Evolutionary conservation across 2,113 vertebrate genomes (phyloP), one percentile per base, ranked within the genome.

Genomic region (Piaya cayana): DNA sequence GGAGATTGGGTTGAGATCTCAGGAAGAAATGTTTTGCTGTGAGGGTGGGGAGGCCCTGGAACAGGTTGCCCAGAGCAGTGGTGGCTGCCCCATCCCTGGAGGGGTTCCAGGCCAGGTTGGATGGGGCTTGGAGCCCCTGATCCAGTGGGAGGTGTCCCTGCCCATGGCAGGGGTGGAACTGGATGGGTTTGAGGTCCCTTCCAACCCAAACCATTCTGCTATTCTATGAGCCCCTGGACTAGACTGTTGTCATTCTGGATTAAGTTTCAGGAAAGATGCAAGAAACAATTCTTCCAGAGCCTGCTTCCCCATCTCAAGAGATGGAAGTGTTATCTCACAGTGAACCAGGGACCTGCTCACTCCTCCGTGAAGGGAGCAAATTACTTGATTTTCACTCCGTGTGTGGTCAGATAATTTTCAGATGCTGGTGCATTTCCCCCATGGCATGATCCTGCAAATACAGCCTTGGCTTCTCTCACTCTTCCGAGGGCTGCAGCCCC

Each of bases 371-470:
- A 15, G 45, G 72, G 39, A 81, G 30, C 37, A 71, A 43, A 86
- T 39, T 55, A 16, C 21, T 52, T 5, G 15, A 12, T 62, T 86
- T 83, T 62, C 3, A 13, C 47, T 32, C 29, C 19, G 13, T 52
- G 64, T 34, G 3, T 1, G 8, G 26, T 1, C 21, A n/a, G 72
- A 2, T 30, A 27, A 30, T 43, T 49, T 72, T 22, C 63, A 60
- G 45, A 21, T 1, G 1, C 42, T 4, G 4, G 29, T 2, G 5
- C 14, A 1, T 39, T 36, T 32, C 42, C 21, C 21, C 50, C 12
- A 12, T 47, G 76, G 53, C 42, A 49, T 9, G 1, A 7, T 68
- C 6, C 39, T 74, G 45, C 0, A 3, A 47, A 74, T 34, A 36
- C 0, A 34, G 58, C 30, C 55, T 23, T 49, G 49, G 22, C 49